Evolutionary conservation across 2,797 vertebrate genomes (phyloP).

Genomic region (Xenopus petersii): DNA sequence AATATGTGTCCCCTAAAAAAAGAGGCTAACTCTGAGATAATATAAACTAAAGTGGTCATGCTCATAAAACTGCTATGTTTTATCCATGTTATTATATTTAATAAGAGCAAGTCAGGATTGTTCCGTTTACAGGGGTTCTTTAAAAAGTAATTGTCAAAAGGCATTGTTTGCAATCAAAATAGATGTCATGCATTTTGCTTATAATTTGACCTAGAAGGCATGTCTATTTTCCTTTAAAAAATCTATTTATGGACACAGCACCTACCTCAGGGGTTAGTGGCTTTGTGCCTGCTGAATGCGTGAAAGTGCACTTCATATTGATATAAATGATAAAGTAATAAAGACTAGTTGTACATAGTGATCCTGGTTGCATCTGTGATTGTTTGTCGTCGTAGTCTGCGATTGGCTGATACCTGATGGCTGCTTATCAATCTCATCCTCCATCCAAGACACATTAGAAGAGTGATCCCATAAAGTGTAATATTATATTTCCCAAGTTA

Average conservation of each 20-base stretch:
- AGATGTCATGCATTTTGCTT: neutral
- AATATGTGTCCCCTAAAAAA: too few species aligned
- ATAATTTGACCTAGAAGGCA: neutral
- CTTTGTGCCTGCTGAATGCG: slow-evolving; percentile 22
- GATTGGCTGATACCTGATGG: too few species aligned
- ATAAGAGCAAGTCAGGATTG: too few species aligned
- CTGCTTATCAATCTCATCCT: too few species aligned
- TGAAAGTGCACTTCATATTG: slow-evolving; percentile 1
- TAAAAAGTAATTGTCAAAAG: neutral
- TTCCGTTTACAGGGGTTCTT: neutral
- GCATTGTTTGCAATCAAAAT: neutral
- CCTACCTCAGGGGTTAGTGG: slow-evolving; percentile 25
- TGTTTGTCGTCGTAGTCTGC: neutral
- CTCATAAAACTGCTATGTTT: too few species aligned
- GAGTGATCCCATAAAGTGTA: too few species aligned
- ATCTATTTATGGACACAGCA: slow-evolving; percentile 10
- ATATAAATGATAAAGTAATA: neutral
- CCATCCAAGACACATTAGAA: too few species aligned
- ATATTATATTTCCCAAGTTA: too few species aligned
- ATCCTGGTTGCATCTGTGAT: neutral
- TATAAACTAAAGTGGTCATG: too few species aligned
- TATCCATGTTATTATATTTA: too few species aligned
- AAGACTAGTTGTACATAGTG: neutral
- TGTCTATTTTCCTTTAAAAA: slow-evolving; percentile 8
- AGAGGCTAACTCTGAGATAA: too few species aligned